phyloP scores from a whole-genome alignment of 2,113 vertebrate genomes.

The Microcebus lehilahytsara region DNA sequence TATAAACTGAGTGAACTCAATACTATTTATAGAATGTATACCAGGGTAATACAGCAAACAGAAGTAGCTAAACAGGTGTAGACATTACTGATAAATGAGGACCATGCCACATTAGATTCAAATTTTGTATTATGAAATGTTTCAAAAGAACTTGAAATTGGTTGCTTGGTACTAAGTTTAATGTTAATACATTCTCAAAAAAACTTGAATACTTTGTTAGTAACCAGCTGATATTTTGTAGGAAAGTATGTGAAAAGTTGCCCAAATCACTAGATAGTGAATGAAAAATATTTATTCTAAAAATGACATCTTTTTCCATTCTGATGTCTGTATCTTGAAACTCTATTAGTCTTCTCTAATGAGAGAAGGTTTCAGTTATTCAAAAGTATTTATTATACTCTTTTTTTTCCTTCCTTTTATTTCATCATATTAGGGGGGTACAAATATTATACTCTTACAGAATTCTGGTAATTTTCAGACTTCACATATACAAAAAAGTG shows the following conservation, averaged over 20 bases:
- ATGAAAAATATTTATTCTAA: slow-evolving; percentile 12
- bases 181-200: background rate
- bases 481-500: background rate
- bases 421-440: too few species aligned
- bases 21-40: background rate
- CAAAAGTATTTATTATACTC: background rate
- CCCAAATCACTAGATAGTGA: background rate
- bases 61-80: background rate
- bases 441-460: background rate
- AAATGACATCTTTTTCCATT: background rate
- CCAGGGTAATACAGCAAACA: background rate
- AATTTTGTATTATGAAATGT: background rate
- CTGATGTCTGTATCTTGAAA: background rate
- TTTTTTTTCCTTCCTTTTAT: background rate
- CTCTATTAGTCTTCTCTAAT: background rate
- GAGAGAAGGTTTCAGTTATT: background rate
- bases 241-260: background rate
- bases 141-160: background rate
- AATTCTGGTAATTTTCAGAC: background rate
- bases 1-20: background rate
- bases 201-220: background rate
- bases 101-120: background rate
- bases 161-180: background rate
- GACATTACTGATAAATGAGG: background rate
- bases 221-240: background rate